phyloP scores from a whole-genome alignment of 2,888 invertebrate species.

The Xylocampa areola region DNA sequence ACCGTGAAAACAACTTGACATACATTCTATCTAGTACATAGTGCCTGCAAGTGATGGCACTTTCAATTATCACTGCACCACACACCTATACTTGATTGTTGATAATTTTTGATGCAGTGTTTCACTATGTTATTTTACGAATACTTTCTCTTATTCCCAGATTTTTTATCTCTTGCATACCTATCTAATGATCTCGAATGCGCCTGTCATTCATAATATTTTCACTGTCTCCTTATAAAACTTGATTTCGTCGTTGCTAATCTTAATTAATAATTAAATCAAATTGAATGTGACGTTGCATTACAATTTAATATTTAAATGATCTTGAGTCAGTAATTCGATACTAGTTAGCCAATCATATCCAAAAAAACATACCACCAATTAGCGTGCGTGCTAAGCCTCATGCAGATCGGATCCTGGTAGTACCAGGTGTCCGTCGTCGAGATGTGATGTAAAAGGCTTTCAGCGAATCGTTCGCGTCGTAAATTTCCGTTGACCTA shows the following conservation, averaged over 20 bases:
- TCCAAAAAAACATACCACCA: conserved; percentile 71
- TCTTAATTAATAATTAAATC: conserved; percentile 80
- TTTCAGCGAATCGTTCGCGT: conserved; percentile 83
- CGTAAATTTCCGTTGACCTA: conserved; percentile 88
- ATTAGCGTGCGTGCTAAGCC: conserved; percentile 72
- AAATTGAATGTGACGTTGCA: conserved; percentile 76
- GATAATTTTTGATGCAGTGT: conserved; percentile 80
- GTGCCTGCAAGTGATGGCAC: conserved; percentile 83
- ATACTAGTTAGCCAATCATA: conserved; percentile 71
- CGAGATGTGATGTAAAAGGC: conserved; percentile 86
- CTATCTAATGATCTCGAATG: conserved; percentile 74
- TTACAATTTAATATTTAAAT: conserved; percentile 75
- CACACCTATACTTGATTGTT: conserved; percentile 75
- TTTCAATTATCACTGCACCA: conserved; percentile 86
- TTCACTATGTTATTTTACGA: conserved; percentile 75
- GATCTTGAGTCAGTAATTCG: conserved; percentile 67
- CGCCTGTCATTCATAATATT: conserved; percentile 81
- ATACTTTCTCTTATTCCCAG: conserved; percentile 84
- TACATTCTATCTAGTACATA: conserved; percentile 81
- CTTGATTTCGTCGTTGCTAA: conserved; percentile 76
- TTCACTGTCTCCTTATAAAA: conserved; percentile 79
- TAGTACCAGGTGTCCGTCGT: conserved; percentile 78
- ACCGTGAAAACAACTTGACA: conserved; percentile 87
- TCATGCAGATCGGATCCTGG: conserved; percentile 84
- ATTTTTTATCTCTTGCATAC: conserved; percentile 67